Percentiles rank a stretch among this genome's conserved stretches.
Conservation (phyloP, 2,797 vertebrate species). For the Otus scops region DNA sequence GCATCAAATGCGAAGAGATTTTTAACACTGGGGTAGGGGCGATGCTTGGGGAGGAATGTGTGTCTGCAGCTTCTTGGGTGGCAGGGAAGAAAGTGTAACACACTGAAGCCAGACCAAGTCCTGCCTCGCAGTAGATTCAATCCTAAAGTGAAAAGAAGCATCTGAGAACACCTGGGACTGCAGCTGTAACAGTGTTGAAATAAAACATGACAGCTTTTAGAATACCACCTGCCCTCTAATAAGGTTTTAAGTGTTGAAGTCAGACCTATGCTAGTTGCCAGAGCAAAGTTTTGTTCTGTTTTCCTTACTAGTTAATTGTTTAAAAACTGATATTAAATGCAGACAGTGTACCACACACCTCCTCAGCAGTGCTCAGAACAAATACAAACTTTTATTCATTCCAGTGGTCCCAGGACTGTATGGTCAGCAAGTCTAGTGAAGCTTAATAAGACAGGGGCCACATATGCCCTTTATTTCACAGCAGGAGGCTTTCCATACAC, state of each 20-base stretch:
- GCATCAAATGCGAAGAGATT: not conserved
- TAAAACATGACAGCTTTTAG: not conserved
- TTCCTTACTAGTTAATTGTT: not conserved
- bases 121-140: not conserved
- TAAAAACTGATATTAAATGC: not conserved
- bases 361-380: not conserved
- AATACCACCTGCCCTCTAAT: not conserved
- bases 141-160: not conserved
- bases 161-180: not conserved
- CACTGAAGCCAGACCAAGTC: not conserved
- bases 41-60: too few species aligned
- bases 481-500: not conserved
- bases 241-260: not conserved
- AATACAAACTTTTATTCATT: too few species aligned
- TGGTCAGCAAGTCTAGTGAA: not conserved
- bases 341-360: not conserved
- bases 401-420: not conserved
- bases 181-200: not conserved
- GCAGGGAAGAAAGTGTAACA: not conserved
- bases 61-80: not conserved
- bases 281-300: not conserved
- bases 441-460: not conserved
- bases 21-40: not conserved
- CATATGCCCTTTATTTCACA: accelerated
- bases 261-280: not conserved